A percentile compares a stretch with the other conserved stretches of the same genome.
phyloP scores from a whole-genome alignment of 2,113 vertebrate genomes.

The Leptosomus discolor region DNA sequence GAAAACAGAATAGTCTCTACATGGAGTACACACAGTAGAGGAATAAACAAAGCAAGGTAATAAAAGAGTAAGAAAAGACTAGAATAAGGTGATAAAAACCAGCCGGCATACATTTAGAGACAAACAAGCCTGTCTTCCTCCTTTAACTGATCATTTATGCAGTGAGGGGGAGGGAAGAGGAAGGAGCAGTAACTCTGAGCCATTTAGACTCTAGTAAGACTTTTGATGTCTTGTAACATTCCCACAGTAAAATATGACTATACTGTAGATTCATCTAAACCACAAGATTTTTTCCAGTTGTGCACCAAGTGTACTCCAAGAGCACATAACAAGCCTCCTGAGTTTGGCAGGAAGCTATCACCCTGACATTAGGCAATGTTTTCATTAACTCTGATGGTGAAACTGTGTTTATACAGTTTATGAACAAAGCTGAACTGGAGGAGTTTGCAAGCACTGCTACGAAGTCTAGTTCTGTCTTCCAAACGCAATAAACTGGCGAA shows the following conservation, averaged over 20 bases:
- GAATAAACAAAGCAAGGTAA: constrained; percentile 20
- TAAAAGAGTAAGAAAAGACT: constrained; percentile 4
- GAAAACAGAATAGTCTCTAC: background rate
- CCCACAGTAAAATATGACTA: constrained; percentile 31
- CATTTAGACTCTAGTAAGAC: background rate
- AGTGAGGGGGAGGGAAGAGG: background rate
- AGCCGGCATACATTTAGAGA: background rate
- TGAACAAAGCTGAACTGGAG: constrained; percentile 44
- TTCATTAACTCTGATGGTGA: constrained; percentile 58
- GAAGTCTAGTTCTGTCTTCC: background rate
- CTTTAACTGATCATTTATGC: constrained; percentile 24
- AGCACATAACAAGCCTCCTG: background rate
- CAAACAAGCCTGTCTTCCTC: constrained; percentile 9
- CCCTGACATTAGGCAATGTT: constrained; percentile 61
- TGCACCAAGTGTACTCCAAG: constrained; percentile 15
- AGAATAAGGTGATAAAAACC: constrained; percentile 1
- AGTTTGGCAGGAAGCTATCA: constrained; percentile 45
- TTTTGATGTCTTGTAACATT: constrained; percentile 36
- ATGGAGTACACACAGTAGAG: background rate
- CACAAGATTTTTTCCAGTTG: constrained; percentile 54
- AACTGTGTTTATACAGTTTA: constrained; percentile 58
- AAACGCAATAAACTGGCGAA: background rate
- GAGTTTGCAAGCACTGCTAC: background rate
- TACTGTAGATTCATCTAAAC: constrained; percentile 8
- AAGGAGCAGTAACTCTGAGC: constrained; percentile 7